These are phyloP conservation scores for Hirundo rustica DNA, from an alignment of 2,797 vertebrate genomes.

Conservation along the genomic window DNA sequence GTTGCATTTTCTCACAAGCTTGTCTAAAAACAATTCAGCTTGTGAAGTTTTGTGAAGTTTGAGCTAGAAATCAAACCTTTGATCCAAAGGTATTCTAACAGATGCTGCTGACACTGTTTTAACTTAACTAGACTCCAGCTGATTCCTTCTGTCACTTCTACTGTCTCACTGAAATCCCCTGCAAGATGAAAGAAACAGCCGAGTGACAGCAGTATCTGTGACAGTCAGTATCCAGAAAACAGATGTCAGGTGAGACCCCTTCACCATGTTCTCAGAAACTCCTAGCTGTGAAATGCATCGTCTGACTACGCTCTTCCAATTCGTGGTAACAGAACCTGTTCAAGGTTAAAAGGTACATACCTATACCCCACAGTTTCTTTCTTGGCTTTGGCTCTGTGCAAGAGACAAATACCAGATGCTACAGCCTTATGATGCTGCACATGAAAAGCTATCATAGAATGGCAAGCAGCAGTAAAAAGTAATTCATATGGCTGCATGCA, in stretches of 20 bases:
- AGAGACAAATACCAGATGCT: conserved; percentile 35
- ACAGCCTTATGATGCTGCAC: neutral
- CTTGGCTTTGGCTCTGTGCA: neutral
- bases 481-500: neutral
- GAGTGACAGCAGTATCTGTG: neutral
- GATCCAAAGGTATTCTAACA: neutral
- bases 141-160: conserved; percentile 55
- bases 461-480: neutral
- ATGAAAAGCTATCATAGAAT: neutral
- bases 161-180: neutral
- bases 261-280: neutral
- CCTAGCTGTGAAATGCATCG: conserved; percentile 28
- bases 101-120: conserved; percentile 3
- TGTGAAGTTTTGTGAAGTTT: neutral
- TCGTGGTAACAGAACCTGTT: neutral
- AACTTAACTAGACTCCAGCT: conserved; percentile 28
- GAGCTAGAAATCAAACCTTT: conserved; percentile 6
- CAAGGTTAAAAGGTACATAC: conserved; percentile 55
- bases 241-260: conserved; percentile 42
- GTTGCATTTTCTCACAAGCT: neutral
- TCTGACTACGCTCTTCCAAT: neutral
- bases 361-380: neutral
- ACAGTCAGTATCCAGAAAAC: conserved; percentile 38
- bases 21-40: neutral
- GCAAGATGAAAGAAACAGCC: neutral